phyloP scores from a whole-genome alignment of 2,888 invertebrate species.

The Lacanobia oleracea region DNA sequence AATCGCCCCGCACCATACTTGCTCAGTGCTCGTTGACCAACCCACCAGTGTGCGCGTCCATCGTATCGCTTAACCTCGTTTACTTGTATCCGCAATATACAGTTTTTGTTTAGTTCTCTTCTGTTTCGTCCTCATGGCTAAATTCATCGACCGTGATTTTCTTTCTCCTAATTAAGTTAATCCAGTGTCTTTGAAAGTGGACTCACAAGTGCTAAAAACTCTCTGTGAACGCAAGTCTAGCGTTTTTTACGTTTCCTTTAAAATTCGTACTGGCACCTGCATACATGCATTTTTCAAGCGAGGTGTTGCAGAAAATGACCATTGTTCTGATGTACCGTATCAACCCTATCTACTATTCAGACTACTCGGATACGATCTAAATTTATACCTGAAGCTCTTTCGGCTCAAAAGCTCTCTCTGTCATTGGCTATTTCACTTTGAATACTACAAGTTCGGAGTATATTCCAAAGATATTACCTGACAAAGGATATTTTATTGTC shows the following conservation, averaged over 20 bases:
- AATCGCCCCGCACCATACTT: conserved; percentile 66
- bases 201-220: conserved; percentile 52
- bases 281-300: conserved; percentile 88
- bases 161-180: conserved; percentile 82
- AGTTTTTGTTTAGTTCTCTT: conserved; percentile 57
- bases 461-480: conserved; percentile 88
- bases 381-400: conserved; percentile 77
- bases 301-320: conserved; percentile 87
- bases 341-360: conserved; percentile 93
- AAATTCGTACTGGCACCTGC: conserved; percentile 78
- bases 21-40: conserved; percentile 69
- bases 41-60: conserved; percentile 69
- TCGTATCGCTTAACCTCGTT: conserved; percentile 31
- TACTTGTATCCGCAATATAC: conserved; percentile 47
- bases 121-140: conserved; percentile 83
- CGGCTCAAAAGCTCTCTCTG: conserved; percentile 77
- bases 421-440: conserved; percentile 88
- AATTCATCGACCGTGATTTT: conserved; percentile 85
- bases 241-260: conserved; percentile 68
- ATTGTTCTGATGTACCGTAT: conserved; percentile 89
- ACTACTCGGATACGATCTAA: conserved; percentile 92
- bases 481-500: conserved; percentile 64
- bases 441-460: conserved; percentile 87
- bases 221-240: conserved; percentile 55
- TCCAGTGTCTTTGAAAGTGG: conserved; percentile 68